A percentile compares a stretch with the other conserved stretches of the same genome.
These are phyloP conservation scores for Glareola pratincola DNA, from an alignment of 2,113 vertebrate species.

Conservation along the genomic window DNA sequence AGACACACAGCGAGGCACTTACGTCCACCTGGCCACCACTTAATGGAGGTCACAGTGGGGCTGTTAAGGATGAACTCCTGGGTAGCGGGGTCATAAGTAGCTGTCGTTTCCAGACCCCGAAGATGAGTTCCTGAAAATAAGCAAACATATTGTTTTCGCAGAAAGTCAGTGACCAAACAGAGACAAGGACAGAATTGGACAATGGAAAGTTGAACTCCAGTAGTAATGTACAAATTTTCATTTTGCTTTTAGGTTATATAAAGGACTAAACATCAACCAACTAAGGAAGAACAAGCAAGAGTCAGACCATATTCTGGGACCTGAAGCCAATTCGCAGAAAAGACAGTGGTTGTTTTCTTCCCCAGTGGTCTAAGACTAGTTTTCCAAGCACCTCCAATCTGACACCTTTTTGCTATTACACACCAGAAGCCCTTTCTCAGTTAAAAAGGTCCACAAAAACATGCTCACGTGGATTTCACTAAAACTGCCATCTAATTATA, in stretches of 20 bases:
- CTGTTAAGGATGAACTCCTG: constrained; percentile 96
- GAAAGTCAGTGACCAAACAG: neutral
- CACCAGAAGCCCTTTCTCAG: neutral
- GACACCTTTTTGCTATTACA: neutral
- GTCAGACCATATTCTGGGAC: neutral
- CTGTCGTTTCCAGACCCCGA: constrained; percentile 93
- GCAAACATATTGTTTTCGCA: neutral
- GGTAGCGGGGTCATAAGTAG: constrained; percentile 90
- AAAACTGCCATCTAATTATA: neutral
- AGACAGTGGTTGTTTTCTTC: neutral
- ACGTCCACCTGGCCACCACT: constrained; percentile 99
- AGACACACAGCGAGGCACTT: constrained; percentile 66
- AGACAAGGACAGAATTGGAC: neutral
- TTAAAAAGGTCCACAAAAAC: neutral
- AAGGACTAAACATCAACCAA: neutral
- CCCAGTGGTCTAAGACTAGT: neutral
- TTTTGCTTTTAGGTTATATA: neutral
- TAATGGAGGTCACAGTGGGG: constrained; percentile 95
- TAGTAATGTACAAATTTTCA: neutral
- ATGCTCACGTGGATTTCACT: neutral
- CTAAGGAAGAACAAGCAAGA: neutral
- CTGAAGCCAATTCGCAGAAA: neutral
- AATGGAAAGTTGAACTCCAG: constrained; percentile 33
- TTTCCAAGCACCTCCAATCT: constrained; percentile 54
- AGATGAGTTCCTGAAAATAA: constrained; percentile 87